These are phyloP conservation scores for Ornithoptera priamus DNA, from an alignment of 2,888 invertebrate species.

Conservation along the genomic window DNA sequence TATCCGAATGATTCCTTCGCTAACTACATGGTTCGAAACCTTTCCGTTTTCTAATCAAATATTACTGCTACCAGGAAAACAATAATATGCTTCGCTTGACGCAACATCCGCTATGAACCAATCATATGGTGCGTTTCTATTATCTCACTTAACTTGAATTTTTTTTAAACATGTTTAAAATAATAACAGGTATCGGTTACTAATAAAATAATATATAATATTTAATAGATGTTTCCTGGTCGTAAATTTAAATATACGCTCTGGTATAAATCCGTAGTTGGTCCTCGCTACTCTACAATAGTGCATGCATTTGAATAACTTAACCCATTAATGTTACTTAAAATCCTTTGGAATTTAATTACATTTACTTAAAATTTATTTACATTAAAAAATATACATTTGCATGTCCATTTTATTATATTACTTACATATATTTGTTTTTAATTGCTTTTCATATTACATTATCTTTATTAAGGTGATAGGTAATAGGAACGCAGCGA, in stretches of 20 bases:
- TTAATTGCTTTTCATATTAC: too few species aligned
- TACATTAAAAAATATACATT: too few species aligned
- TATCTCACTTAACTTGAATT: not conserved
- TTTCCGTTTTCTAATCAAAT: constrained; percentile 1
- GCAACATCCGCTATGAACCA: constrained; percentile 2
- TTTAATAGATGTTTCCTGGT: not conserved
- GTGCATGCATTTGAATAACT: not conserved
- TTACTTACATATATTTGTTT: too few species aligned
- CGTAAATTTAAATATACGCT: not conserved
- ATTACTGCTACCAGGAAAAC: constrained; percentile 8
- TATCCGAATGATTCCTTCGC: not conserved
- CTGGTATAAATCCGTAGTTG: not conserved
- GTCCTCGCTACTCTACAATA: not conserved
- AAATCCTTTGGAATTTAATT: too few species aligned
- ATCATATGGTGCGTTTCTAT: constrained; percentile 1
- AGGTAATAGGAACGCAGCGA: too few species aligned
- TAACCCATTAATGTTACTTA: too few species aligned
- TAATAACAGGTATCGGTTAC: not conserved
- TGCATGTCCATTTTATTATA: too few species aligned
- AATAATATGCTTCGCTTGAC: not conserved
- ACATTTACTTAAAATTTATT: too few species aligned
- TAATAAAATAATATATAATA: not conserved
- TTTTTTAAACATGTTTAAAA: not conserved
- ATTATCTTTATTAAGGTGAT: too few species aligned
- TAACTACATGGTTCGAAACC: not conserved